phyloP scores from a whole-genome alignment of 2,888 invertebrate genomes.

The Oxycera nigricornis region DNA sequence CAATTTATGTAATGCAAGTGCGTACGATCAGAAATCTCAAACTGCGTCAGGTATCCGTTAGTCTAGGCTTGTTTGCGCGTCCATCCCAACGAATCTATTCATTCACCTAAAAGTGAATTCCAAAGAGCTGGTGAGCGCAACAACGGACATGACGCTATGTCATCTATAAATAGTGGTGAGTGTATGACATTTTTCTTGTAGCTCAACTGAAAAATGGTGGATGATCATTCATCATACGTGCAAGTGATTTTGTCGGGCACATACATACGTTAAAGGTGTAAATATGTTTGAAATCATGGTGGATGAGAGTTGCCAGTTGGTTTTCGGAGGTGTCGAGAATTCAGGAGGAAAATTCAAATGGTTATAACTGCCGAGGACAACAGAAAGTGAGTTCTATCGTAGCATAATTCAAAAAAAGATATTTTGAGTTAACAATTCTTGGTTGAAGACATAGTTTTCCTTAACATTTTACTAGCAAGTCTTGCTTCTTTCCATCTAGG shows the following conservation, averaged over 20 bases:
- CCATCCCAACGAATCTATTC: not conserved
- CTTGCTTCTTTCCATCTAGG: too few species aligned
- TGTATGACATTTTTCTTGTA: conserved; percentile 27
- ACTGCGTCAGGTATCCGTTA: conserved; percentile 3
- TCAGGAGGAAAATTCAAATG: not conserved
- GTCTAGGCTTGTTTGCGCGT: too few species aligned
- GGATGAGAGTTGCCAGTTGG: not conserved
- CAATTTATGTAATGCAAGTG: conserved; percentile 13
- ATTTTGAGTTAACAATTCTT: too few species aligned
- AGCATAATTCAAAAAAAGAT: too few species aligned
- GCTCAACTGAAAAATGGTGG: conserved; percentile 11
- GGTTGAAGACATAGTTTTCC: too few species aligned
- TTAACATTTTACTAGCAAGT: too few species aligned
- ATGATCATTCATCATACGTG: conserved; percentile 31
- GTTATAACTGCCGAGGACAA: not conserved
- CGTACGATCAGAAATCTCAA: conserved; percentile 17
- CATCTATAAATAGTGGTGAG: conserved; percentile 29
- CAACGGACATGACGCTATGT: not conserved
- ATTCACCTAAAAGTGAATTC: not conserved
- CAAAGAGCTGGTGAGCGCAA: not conserved
- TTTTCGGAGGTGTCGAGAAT: not conserved
- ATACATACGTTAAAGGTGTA: not conserved
- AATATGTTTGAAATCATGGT: not conserved
- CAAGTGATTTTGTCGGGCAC: conserved; percentile 6
- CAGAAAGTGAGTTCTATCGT: too few species aligned